Percentiles rank a stretch among this genome's conserved stretches.
Evolutionary conservation across 2,113 vertebrate genomes (phyloP).

Genomic region (Syrrhaptes paradoxus): DNA sequence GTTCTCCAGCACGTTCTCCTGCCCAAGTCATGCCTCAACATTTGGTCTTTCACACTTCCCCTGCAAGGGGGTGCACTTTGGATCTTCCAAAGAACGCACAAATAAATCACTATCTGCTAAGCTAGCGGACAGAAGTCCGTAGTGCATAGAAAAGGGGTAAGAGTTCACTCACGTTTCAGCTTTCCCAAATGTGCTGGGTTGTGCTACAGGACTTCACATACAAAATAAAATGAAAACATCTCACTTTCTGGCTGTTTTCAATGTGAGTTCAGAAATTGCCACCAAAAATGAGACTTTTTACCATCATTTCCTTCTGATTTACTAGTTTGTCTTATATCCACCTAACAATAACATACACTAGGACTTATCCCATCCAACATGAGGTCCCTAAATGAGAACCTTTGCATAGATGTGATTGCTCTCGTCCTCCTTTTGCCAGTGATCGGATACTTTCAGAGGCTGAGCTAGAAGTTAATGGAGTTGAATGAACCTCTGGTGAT

Average conservation of each 20-base stretch:
- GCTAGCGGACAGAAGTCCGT: background rate
- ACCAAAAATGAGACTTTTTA: background rate
- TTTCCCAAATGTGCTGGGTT: background rate
- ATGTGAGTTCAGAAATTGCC: background rate
- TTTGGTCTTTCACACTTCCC: background rate
- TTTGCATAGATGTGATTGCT: background rate
- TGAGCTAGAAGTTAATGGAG: background rate
- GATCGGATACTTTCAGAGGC: background rate
- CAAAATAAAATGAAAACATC: background rate
- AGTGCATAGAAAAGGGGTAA: background rate
- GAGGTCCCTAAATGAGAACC: background rate
- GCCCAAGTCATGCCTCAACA: background rate
- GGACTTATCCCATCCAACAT: accelerated
- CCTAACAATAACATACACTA: background rate
- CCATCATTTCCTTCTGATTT: background rate
- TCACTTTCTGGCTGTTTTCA: background rate
- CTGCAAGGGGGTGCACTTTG: background rate
- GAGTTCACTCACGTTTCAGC: background rate
- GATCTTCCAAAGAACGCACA: background rate
- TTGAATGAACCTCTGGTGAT: background rate
- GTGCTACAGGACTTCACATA: background rate
- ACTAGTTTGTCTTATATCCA: background rate
- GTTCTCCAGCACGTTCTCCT: background rate
- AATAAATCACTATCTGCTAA: background rate
- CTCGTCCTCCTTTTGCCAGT: background rate